Evolutionary conservation across 1,140 invertebrate genomes (phyloP), one percentile per base, ranked within the genome.

Genomic region (Drosophila parabipectinata): DNA sequence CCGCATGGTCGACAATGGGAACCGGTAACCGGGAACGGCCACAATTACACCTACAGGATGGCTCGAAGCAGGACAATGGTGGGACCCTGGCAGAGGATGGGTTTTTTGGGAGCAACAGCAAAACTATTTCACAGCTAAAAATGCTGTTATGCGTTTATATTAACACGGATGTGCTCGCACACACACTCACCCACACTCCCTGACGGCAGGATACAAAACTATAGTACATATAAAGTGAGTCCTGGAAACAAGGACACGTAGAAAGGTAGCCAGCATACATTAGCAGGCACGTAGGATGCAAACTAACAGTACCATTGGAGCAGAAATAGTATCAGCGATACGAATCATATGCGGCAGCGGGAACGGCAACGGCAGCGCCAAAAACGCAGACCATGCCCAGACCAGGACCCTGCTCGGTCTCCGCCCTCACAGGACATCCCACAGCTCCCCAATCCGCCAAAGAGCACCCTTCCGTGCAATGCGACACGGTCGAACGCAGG

Each of bases 61-160:
- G 39, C 18, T 53, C n/a, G 18, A 21, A 50, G 30, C 39, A 62
- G 48, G 41, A 59, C 44, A 76, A 44, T 41, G 52, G 55, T 44
- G 32, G 54, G 39, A 55, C 18, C 15, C 10, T 12, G 41, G 51
- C 18, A 15, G 3, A 9, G 61, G 50, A 34, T n/a, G 14, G 57
- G 34, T 18, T 51, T 64, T 50, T 47, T 12, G 15, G 69, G 50
- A 76, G 73, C 73, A 77, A 63, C 75, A 81, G 60, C 56, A 82
- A 76, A 88, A 88, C 83, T 83, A 88, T 88, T 88, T 87, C 71
- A 83, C 67, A 88, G 72, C 79, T 63, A 88, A 83, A 88, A 79
- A 89, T 79, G 79, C 60, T 68, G 73, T 88, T 88, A 89, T 88
- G 83, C 79, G 84, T 88, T 83, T 88, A 72, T 83, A 88, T 88